Base-by-base conservation (phyloP, 2,888 invertebrate genomes). In the Scaptomyza polygonia region DNA sequence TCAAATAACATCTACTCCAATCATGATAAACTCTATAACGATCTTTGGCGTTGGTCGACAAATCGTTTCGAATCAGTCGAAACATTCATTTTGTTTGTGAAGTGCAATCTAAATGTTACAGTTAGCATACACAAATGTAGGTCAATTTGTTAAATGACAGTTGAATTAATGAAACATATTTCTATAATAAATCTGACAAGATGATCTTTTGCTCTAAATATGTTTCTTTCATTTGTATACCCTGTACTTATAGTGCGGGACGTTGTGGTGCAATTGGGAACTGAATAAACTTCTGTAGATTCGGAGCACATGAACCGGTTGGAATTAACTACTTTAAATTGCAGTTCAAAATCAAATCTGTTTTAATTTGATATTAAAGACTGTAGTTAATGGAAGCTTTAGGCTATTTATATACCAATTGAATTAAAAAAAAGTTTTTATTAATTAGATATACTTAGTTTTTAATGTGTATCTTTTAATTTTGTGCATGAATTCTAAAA, bases 1-100 rank as follows among this genome's bases (percentile, higher is more conserved):
- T 55, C 71, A 57, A 45, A 56, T 61, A 49, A 47, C 49, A 61
- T 18, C 36, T 32, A 47, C 14, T 34, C 9, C 18, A 68, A 59
- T 49, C 76, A 51, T 36, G 71, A 76, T 65, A 34, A 57, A 34
- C 27, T 11, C 36, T 43, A 4, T n/a, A 14, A 32, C 3, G 18
- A 57, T 47, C 57, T 61, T 34, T 68, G 58, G 21, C 64, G 58
- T 32, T 42, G 40, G 44, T 30, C 43, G 51, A 68, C 74, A 72
- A 72, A 72, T 72, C 57, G 68, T 29, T 73, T 67, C 44, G 34
- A 36, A 14, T 36, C 39, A 18, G 8, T 51, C 12, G 5, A 18
- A 34, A 8, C 55, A 67, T 72, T 29, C 7, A 72, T 61, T 65
- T 54, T 29, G 11, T 30, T 12, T 25, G 25, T n/a, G n/a, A n/a